A percentile compares a stretch with the other conserved stretches of the same genome.
These are phyloP conservation scores for Drosophila subobscura DNA, from an alignment of 1,140 invertebrate genomes.

Conservation along the genomic window DNA sequence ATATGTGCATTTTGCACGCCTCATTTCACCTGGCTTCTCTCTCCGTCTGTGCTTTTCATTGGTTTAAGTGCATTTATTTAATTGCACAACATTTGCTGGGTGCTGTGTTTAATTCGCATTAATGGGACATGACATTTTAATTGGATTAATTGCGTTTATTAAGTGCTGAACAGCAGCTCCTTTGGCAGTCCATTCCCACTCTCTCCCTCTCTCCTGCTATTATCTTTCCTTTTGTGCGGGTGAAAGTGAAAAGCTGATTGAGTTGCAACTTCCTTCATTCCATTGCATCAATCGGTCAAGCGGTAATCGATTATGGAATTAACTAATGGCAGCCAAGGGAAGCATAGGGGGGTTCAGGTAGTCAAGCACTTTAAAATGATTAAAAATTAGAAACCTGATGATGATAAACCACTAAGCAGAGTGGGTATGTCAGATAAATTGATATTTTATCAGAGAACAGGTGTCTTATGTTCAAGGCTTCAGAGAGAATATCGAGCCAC, in stretches of 20 bases:
- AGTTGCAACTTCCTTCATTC: slow-evolving; percentile 3
- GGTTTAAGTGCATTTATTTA: slow-evolving; percentile 80
- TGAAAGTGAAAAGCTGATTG: slow-evolving; percentile 51
- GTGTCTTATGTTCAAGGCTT: too few relatives aligned
- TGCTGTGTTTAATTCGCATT: slow-evolving; percentile 68
- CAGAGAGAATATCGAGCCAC: too few relatives aligned
- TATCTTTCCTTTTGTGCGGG: background rate
- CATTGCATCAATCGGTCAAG: slow-evolving; percentile 12
- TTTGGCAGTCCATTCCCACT: too few relatives aligned
- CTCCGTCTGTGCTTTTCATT: slow-evolving; percentile 46
- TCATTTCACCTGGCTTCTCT: background rate
- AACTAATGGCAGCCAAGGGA: too few relatives aligned
- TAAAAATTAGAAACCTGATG: too few relatives aligned
- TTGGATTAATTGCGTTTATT: slow-evolving; percentile 81
- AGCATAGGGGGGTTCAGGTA: too few relatives aligned
- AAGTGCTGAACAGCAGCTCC: slow-evolving; percentile 46
- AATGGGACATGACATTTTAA: slow-evolving; percentile 81
- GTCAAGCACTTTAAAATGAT: too few relatives aligned
- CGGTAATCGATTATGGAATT: slow-evolving; percentile 1
- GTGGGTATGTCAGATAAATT: too few relatives aligned
- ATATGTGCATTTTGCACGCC: slow-evolving; percentile 13
- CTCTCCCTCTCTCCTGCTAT: background rate
- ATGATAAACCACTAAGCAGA: too few relatives aligned
- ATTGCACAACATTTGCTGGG: slow-evolving; percentile 67
- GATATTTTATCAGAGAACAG: too few relatives aligned